These are phyloP conservation scores for Hedya salicella DNA, from an alignment of 2,888 invertebrate species.

Conservation along the genomic window DNA sequence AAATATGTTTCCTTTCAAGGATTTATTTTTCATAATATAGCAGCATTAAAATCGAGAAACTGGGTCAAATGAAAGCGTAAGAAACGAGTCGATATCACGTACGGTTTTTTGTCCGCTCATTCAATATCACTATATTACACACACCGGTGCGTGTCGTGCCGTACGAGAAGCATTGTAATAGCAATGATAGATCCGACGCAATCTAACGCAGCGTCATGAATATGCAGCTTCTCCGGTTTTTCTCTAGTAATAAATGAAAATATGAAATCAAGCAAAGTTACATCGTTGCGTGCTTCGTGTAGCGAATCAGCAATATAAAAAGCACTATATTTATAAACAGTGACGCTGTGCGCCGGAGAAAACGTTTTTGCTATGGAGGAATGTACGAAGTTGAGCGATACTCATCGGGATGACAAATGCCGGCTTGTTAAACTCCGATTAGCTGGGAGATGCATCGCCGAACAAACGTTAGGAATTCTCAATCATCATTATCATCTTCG, in stretches of 20 bases:
- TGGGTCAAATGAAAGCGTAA: slow-evolving; percentile 32
- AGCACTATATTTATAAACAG: slow-evolving; percentile 48
- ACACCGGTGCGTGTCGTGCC: slow-evolving; percentile 25
- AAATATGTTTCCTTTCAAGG: slow-evolving; percentile 75
- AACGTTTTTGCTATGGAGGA: slow-evolving; percentile 37
- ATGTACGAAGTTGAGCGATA: slow-evolving; percentile 36
- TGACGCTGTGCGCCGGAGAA: slow-evolving; percentile 35
- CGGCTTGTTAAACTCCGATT: slow-evolving; percentile 15
- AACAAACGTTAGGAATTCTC: slow-evolving; percentile 32
- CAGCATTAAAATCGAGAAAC: slow-evolving; percentile 42
- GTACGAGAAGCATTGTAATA: slow-evolving; percentile 46
- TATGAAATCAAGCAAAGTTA: slow-evolving; percentile 47
- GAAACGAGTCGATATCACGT: slow-evolving; percentile 22
- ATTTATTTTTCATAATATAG: slow-evolving; percentile 63
- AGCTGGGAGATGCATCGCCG: slow-evolving; percentile 18
- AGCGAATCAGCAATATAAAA: slow-evolving; percentile 42
- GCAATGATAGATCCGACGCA: slow-evolving; percentile 55
- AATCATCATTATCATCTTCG: slow-evolving; percentile 23
- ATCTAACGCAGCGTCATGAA: slow-evolving; percentile 45
- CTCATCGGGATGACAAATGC: slow-evolving; percentile 26
- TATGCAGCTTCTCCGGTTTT: slow-evolving; percentile 44
- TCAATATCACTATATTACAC: slow-evolving; percentile 18
- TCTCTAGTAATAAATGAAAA: slow-evolving; percentile 46
- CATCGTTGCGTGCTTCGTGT: slow-evolving; percentile 45
- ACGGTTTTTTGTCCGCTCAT: slow-evolving; percentile 29